phyloP scores from a whole-genome alignment of 2,113 vertebrate genomes.

The Gymnocephalus cernua region DNA sequence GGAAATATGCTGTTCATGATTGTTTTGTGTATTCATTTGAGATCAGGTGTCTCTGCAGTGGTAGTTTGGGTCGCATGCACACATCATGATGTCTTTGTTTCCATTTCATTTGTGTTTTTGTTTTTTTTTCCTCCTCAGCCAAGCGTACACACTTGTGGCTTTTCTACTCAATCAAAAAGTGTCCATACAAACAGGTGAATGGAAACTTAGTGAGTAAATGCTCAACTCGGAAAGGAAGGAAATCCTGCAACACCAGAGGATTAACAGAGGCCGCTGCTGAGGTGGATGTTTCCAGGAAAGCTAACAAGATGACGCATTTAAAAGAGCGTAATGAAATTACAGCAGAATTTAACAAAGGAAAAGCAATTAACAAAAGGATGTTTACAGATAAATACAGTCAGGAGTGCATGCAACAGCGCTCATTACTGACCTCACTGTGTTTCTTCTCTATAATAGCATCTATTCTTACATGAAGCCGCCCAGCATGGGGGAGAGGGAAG shows the following conservation, averaged over 20 bases:
- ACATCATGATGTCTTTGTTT: too few relatives aligned
- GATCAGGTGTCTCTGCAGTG: too few relatives aligned
- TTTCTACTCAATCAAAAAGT: too few relatives aligned
- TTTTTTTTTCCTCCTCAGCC: too few relatives aligned
- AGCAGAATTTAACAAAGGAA: background rate
- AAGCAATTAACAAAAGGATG: conserved; percentile 9
- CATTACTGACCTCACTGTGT: background rate
- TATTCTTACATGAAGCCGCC: conserved; percentile 30
- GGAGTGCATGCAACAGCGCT: background rate
- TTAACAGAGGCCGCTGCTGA: conserved; percentile 17
- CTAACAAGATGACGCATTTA: conserved; percentile 40
- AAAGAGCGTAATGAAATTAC: conserved; percentile 25
- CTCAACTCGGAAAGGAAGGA: background rate
- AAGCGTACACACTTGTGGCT: too few relatives aligned
- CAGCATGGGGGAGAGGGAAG: background rate
- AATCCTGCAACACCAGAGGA: conserved; percentile 10
- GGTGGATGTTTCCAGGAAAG: conserved; percentile 10
- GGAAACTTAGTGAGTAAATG: conserved; percentile 7
- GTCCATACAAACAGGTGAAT: background rate
- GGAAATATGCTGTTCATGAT: too few relatives aligned
- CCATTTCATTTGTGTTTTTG: too few relatives aligned
- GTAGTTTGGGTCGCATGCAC: too few relatives aligned
- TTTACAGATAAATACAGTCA: background rate
- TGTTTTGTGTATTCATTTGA: too few relatives aligned
- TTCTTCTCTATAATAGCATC: conserved; percentile 5